Conservation (phyloP, 2,113 vertebrate species). For the Eptesicus fuscus region DNA sequence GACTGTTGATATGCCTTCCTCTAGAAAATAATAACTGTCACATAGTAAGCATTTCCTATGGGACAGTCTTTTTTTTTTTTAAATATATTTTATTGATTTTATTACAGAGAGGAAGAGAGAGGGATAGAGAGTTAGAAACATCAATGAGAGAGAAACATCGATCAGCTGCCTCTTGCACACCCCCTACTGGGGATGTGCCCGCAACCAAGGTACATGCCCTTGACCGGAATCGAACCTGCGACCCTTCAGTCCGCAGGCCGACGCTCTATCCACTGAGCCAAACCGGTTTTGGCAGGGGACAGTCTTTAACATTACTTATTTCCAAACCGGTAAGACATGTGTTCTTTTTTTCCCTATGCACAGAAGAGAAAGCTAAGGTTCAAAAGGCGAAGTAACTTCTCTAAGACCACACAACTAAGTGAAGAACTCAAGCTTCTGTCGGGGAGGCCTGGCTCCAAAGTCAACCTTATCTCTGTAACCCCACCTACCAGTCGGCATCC, state of each 20-base stretch:
- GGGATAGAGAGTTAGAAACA: too few species aligned
- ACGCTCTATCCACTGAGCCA: too few species aligned
- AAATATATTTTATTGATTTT: too few species aligned
- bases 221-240: too few species aligned
- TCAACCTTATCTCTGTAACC: not conserved
- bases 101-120: too few species aligned
- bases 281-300: too few species aligned
- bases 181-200: too few species aligned
- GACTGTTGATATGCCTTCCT: not conserved
- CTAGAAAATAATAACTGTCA: not conserved
- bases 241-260: too few species aligned
- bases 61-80: not conserved
- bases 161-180: too few species aligned
- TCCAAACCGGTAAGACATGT: not conserved
- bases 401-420: not conserved
- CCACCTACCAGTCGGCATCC: accelerated
- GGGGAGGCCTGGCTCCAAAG: not conserved
- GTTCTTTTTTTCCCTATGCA: not conserved
- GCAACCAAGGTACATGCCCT: too few species aligned
- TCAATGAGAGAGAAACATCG: too few species aligned
- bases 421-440: not conserved
- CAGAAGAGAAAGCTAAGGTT: not conserved
- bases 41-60: not conserved
- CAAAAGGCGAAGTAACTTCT: not conserved
- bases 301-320: not conserved